A percentile compares a stretch with the other conserved stretches of the same genome.
Conservation (phyloP, 2,113 vertebrate genomes). For the Sinosuthora webbiana region DNA sequence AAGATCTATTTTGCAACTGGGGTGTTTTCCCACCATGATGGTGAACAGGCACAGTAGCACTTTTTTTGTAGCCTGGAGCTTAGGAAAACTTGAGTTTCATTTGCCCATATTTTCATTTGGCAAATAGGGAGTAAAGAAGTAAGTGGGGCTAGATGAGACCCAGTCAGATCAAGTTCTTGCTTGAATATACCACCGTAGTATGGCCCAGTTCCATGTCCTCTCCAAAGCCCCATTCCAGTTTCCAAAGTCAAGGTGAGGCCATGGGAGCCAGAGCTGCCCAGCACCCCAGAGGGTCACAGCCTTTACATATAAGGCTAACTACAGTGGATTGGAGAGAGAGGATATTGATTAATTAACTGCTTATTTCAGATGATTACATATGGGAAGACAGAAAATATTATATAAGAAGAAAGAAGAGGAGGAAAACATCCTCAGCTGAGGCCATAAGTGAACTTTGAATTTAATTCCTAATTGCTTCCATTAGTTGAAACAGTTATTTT, state of each 20-base stretch:
- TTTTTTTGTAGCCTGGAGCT: background rate
- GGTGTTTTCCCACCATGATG: background rate
- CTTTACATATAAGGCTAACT: background rate
- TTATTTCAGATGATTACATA: background rate
- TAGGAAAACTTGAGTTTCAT: background rate
- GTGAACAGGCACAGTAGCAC: background rate
- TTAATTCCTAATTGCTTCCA: background rate
- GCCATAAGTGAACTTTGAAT: background rate
- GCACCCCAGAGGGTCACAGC: background rate
- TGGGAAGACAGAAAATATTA: background rate
- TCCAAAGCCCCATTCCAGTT: background rate
- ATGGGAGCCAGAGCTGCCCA: background rate
- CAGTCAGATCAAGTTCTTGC: background rate
- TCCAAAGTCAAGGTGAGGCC: background rate
- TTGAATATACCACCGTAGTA: background rate
- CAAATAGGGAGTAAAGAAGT: background rate
- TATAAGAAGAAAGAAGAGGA: background rate
- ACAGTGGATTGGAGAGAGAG: background rate
- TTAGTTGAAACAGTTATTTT: background rate
- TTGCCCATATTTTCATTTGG: background rate
- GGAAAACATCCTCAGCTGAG: background rate
- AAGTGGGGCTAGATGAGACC: background rate
- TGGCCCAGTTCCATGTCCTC: background rate
- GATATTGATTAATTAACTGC: background rate
- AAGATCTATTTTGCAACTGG: slow-evolving; percentile 15